Evolutionary conservation across 2,888 invertebrate species (phyloP).

Genomic region (Mayetiola destructor): DNA sequence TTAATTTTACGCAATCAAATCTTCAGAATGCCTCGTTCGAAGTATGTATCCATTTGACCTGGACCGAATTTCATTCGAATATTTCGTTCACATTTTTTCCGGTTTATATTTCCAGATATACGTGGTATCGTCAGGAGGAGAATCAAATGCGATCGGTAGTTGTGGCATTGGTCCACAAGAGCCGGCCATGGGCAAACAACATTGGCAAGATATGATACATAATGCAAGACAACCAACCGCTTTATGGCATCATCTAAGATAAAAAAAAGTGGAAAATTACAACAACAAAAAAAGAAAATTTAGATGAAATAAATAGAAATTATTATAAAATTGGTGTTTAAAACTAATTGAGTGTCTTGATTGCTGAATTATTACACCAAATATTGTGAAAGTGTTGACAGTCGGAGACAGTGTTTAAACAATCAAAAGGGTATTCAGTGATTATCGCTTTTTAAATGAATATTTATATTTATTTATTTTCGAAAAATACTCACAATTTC

Average conservation of each 20-base stretch:
- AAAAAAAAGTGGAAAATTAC: no score
- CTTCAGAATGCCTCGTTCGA: slow-evolving; percentile 68
- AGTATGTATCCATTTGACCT: slow-evolving; percentile 36
- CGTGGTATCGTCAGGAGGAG: slow-evolving; percentile 33
- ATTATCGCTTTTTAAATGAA: no score
- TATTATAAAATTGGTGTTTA: no score
- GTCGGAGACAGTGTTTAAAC: no score
- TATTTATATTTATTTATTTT: no score
- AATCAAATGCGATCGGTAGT: slow-evolving; percentile 33
- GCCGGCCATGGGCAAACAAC: slow-evolving; percentile 45
- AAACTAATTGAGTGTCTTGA: no score
- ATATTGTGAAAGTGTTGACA: no score
- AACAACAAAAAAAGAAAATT: no score
- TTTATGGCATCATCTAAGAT: slow-evolving; percentile 78
- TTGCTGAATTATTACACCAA: no score
- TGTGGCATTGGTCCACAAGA: slow-evolving; percentile 35
- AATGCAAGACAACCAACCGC: slow-evolving; percentile 76
- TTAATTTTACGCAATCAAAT: slow-evolving; percentile 63
- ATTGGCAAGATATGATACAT: slow-evolving; percentile 81
- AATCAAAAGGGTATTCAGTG: no score
- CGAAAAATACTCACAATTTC: no score
- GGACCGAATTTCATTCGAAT: neutral
- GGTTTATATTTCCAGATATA: slow-evolving; percentile 27
- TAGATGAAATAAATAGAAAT: no score
- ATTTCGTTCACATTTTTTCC: neutral